phyloP scores from a whole-genome alignment of 2,888 invertebrate species.

The Drosophila lacicola region DNA sequence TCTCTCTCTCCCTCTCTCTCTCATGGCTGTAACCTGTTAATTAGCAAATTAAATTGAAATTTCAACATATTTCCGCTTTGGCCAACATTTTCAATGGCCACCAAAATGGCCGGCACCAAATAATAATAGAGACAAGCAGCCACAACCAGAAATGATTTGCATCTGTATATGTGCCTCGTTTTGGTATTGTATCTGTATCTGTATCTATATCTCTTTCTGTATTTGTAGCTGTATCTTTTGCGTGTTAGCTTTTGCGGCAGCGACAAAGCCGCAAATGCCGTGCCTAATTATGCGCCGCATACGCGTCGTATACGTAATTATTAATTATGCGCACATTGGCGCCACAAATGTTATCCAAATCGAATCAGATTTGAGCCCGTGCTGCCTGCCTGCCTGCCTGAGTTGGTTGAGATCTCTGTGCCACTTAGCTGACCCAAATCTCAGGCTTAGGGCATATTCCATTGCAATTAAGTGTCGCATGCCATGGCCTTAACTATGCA shows the following conservation, averaged over 20 bases:
- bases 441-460: constrained; percentile 64
- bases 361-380: constrained; percentile 55
- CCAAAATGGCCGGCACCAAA: constrained; percentile 52
- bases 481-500: constrained; percentile 75
- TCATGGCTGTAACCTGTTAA: constrained; percentile 26
- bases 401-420: constrained; percentile 58
- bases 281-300: constrained; percentile 61
- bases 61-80: constrained; percentile 72
- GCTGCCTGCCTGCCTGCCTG: constrained; percentile 5
- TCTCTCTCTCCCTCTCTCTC: neutral
- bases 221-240: constrained; percentile 45
- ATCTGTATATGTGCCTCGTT: constrained; percentile 19
- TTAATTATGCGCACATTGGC: constrained; percentile 63
- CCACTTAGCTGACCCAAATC: constrained; percentile 71
- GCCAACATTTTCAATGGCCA: constrained; percentile 41
- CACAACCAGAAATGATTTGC: constrained; percentile 36
- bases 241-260: constrained; percentile 62
- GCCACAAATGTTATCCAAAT: constrained; percentile 62
- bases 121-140: constrained; percentile 41
- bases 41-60: constrained; percentile 65
- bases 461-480: constrained; percentile 72
- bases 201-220: constrained; percentile 14
- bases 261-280: constrained; percentile 54
- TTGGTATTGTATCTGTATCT: constrained; percentile 7
- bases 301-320: constrained; percentile 62